Conservation (phyloP, 2,797 vertebrate species). For the Limnodromus scolopaceus region DNA sequence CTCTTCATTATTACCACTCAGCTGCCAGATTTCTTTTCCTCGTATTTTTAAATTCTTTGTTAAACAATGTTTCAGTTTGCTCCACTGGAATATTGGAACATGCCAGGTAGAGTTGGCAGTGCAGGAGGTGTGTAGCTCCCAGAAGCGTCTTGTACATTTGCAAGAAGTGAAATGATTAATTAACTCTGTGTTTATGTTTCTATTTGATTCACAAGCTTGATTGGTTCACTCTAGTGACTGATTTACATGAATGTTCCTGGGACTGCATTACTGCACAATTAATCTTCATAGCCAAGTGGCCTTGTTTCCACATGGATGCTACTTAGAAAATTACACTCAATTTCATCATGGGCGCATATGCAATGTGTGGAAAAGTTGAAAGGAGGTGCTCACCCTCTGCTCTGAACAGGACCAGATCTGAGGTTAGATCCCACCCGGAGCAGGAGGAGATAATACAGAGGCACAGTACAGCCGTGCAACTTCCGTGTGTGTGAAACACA, state of each 20-base stretch:
- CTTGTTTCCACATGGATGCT: background rate
- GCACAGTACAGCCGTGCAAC: accelerated
- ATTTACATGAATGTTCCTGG: constrained; percentile 7
- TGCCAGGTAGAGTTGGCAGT: background rate
- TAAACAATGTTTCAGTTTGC: background rate
- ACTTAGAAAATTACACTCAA: background rate
- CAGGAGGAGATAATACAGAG: background rate
- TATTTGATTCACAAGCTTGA: background rate
- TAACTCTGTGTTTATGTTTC: constrained; percentile 24
- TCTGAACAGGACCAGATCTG: background rate
- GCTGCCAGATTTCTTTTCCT: background rate
- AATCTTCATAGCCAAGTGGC: background rate
- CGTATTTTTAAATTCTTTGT: background rate
- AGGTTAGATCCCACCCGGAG: background rate
- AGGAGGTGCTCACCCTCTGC: accelerated
- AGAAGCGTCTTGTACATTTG: background rate
- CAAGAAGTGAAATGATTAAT: constrained; percentile 22
- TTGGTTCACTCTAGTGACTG: background rate
- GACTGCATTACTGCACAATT: background rate
- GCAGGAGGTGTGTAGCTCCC: background rate
- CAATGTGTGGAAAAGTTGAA: background rate
- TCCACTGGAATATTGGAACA: background rate
- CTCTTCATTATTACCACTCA: background rate
- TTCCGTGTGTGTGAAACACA: background rate
- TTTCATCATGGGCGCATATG: background rate